Conservation (phyloP, 2,797 vertebrate species). For the Antrozous pallidus region DNA sequence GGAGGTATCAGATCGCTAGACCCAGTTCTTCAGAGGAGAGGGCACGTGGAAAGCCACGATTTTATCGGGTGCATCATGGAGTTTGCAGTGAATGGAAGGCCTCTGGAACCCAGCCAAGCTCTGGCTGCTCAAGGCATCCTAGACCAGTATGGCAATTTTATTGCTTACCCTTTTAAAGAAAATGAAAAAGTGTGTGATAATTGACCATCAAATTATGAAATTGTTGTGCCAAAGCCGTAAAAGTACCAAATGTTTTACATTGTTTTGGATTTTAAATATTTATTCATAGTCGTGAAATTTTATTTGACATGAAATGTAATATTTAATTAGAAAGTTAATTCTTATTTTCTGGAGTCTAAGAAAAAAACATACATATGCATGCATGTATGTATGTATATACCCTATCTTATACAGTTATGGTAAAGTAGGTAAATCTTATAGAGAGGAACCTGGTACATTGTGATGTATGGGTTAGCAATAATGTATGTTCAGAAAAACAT, state of each 20-base stretch:
- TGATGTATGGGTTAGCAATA: neutral
- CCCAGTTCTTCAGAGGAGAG: constrained; percentile 91
- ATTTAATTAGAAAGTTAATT: neutral
- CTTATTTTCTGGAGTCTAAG: neutral
- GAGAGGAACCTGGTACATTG: neutral
- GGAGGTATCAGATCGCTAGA: constrained; percentile 94
- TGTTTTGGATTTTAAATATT: neutral
- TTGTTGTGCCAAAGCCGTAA: neutral
- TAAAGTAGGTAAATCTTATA: neutral
- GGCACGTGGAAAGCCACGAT: constrained; percentile 95
- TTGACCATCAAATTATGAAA: neutral
- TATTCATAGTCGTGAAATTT: neutral
- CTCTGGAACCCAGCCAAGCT: constrained; percentile 96
- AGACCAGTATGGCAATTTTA: constrained; percentile 89
- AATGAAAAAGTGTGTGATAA: neutral
- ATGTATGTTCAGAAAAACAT: neutral
- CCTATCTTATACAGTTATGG: neutral
- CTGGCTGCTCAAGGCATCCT: constrained; percentile 93
- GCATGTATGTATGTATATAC: neutral
- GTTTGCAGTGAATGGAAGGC: constrained; percentile 96
- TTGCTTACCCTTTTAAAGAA: neutral
- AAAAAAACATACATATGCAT: neutral
- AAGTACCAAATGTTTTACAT: neutral
- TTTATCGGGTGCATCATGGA: constrained; percentile 99
- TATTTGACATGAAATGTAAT: neutral